Percentiles rank a stretch among this genome's conserved stretches.
These are phyloP conservation scores for Macroglossus sobrinus DNA, from an alignment of 2,113 vertebrate genomes.

Conservation along the genomic window DNA sequence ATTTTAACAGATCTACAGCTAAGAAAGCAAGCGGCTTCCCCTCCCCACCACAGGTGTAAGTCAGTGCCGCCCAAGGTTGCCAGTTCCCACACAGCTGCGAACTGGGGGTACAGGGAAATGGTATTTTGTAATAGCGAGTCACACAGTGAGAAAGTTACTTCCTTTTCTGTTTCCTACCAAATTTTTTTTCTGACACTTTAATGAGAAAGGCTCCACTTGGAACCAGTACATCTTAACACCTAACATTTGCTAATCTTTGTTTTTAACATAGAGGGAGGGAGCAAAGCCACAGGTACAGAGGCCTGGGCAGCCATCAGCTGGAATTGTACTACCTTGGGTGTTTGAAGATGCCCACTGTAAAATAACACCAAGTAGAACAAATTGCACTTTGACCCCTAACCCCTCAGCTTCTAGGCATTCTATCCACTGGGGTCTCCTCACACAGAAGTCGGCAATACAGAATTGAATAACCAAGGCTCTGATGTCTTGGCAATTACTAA, in stretches of 20 bases:
- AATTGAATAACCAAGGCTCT: neutral
- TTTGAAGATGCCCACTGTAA: accelerated
- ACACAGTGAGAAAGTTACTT: neutral
- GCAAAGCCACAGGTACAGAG: neutral
- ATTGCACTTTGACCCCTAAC: accelerated
- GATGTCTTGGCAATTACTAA: neutral
- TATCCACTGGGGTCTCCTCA: neutral
- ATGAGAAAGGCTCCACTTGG: neutral
- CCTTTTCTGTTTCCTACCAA: neutral
- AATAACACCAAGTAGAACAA: neutral
- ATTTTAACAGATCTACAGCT: neutral
- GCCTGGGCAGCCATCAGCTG: neutral
- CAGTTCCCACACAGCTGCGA: neutral
- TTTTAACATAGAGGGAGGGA: neutral
- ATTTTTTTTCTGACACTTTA: neutral
- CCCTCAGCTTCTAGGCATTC: neutral
- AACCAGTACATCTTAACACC: too few species aligned
- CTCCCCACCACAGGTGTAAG: neutral
- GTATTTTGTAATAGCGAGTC: neutral
- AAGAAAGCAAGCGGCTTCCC: neutral
- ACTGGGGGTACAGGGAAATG: neutral
- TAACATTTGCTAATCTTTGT: neutral
- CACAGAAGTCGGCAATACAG: accelerated
- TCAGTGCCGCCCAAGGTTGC: neutral
- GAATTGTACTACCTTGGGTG: neutral